A percentile compares a stretch with the other conserved stretches of the same genome.
phyloP scores from a whole-genome alignment of 1,140 invertebrate genomes.

The Paramacrobiotus metropolitanus region DNA sequence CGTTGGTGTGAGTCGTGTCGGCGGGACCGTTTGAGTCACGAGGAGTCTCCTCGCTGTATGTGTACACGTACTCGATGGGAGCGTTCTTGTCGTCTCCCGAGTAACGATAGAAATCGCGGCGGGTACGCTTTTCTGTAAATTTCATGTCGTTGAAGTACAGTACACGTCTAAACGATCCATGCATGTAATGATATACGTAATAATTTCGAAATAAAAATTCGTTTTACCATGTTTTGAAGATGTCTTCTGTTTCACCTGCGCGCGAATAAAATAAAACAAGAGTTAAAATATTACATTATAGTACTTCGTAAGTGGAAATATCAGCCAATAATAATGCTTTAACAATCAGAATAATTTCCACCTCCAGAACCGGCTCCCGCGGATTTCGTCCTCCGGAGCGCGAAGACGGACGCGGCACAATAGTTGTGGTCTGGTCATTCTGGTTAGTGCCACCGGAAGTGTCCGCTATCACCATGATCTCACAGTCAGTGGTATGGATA shows the following conservation, averaged over 20 bases:
- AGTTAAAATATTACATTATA: neutral
- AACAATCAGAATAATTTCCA: too few relatives aligned
- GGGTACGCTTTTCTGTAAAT: neutral
- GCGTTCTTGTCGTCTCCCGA: neutral
- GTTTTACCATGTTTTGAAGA: neutral
- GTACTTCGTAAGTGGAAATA: too few relatives aligned
- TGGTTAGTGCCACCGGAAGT: too few relatives aligned
- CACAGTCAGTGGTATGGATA: too few relatives aligned
- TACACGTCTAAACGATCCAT: too few relatives aligned
- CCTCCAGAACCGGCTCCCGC: neutral
- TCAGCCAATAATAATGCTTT: too few relatives aligned
- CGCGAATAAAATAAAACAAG: too few relatives aligned
- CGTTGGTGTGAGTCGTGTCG: neutral
- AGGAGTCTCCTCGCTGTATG: constrained; percentile 1
- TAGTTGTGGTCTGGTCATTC: neutral
- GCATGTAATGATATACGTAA: neutral
- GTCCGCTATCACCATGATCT: neutral
- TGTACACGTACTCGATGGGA: constrained; percentile 1
- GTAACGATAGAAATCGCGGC: neutral
- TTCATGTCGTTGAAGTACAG: neutral
- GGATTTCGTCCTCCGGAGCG: neutral
- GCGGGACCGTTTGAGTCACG: neutral
- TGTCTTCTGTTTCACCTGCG: neutral
- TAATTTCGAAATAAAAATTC: neutral
- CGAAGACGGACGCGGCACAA: neutral